Conservation (phyloP, 92 coral and sea anemone species). For the Nematostella vectensis region DNA sequence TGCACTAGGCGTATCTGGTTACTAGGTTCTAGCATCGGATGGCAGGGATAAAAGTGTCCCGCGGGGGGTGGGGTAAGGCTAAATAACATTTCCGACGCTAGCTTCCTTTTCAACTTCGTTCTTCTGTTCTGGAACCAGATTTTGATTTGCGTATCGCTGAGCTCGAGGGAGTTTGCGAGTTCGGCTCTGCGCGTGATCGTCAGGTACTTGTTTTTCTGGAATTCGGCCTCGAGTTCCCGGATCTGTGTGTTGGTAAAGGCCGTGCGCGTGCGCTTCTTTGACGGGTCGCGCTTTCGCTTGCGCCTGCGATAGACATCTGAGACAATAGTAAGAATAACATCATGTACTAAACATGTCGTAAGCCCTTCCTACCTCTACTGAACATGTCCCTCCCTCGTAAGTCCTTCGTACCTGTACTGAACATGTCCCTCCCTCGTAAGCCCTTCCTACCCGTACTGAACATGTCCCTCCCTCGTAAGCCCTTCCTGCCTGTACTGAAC, state of each 20-base stretch:
- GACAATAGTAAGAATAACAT: background rate
- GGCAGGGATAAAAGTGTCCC: conserved; percentile 43
- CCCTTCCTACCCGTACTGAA: no score
- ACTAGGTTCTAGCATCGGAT: conserved; percentile 17
- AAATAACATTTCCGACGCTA: conserved; percentile 84
- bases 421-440: no score
- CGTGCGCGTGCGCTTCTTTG: conserved; percentile 82
- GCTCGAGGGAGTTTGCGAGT: conserved; percentile 75
- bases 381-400: no score
- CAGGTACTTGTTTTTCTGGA: conserved; percentile 75
- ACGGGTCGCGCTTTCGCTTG: conserved; percentile 4
- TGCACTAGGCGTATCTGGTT: background rate
- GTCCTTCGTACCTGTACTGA: no score
- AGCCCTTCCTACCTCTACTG: no score
- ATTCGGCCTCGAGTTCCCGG: conserved; percentile 82
- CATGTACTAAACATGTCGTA: background rate
- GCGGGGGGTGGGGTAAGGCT: conserved; percentile 28
- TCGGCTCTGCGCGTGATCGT: conserved; percentile 83
- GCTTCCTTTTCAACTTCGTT: conserved; percentile 90
- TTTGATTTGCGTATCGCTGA: conserved; percentile 94
- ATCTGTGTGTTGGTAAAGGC: conserved; percentile 94
- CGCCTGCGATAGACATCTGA: conserved; percentile 11
- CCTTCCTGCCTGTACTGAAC: no score
- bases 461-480: no score
- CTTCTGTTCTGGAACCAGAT: conserved; percentile 98